Evolutionary conservation across 2,113 vertebrate species (phyloP), one percentile per base, ranked within the genome.

Genomic region (Mobula hypostoma): DNA sequence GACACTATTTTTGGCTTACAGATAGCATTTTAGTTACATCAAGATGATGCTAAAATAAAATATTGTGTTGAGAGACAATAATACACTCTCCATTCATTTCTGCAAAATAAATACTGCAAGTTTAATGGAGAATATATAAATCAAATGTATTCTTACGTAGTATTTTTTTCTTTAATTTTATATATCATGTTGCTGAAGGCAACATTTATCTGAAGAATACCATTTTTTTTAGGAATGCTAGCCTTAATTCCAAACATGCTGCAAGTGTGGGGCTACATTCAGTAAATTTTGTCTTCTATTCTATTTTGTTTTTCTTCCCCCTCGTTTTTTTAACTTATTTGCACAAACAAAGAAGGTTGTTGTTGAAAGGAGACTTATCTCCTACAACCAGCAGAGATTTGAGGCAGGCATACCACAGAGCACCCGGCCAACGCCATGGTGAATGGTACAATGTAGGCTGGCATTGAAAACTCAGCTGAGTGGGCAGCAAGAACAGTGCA

Each of bases 401-500:
- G 95, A 95, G 95, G 94, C 96, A 96, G 95, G 96, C 97, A 98
- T 98, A 96, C 97, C 97, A 96, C 95, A 95, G 94, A 8, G 95
- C 95, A 97, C 96, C 98, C 97, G 95, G 97, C 96, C 95, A 95
- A 95, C 97, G 95, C 97, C 97, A 97, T 97, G 97, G 96, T 96
- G 96, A 96, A 96, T 94, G 94, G 94, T 96, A 97, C 97, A 97
- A 97, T 96, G 97, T 95, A 94, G 95, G 95, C 97, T 98, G 97
- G 97, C 97, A 97, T 32, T 48, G 95, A 94, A 95, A 95, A 95
- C 94, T 96, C 94, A 77, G 94, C 95, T 95, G 95, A 88, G 94
- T 82, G 94, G 7, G 94, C 21, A 93, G 70, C 14, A 66, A 94
- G 95, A 95, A 98, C 97, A 97, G 96, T 97, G 95, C 94, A 96